phyloP scores from a whole-genome alignment of 2,113 vertebrate species.

The Pristiophorus japonicus region DNA sequence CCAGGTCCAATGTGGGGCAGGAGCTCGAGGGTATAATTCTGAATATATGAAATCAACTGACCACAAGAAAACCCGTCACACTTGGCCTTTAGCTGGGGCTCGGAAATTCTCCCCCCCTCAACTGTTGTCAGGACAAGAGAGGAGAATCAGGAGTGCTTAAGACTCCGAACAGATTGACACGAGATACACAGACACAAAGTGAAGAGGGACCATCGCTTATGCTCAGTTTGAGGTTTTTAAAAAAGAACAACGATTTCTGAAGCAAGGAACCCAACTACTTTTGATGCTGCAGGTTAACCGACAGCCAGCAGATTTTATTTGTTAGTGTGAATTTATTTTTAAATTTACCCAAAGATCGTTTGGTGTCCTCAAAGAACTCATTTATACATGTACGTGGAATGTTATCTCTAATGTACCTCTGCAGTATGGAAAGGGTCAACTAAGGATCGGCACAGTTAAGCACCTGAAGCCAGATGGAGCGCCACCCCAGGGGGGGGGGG shows the following conservation, averaged over 20 bases:
- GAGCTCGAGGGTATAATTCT: not conserved
- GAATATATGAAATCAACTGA: not conserved
- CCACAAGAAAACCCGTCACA: not conserved
- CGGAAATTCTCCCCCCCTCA: not conserved
- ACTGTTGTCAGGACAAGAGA: not conserved
- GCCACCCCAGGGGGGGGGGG: not conserved
- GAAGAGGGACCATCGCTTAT: not conserved
- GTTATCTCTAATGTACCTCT: not conserved
- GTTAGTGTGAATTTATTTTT: not conserved
- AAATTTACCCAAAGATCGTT: too few relatives aligned
- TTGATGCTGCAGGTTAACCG: not conserved
- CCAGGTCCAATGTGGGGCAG: not conserved
- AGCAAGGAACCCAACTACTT: not conserved
- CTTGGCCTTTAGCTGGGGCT: not conserved
- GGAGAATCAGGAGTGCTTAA: too few relatives aligned
- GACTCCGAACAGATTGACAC: too few relatives aligned
- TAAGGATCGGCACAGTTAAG: not conserved
- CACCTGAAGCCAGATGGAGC: not conserved
- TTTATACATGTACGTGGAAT: not conserved
- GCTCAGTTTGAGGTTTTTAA: not conserved
- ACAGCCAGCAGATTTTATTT: not conserved
- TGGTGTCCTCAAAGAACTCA: not conserved
- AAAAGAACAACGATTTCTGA: not conserved
- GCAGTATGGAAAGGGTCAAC: not conserved
- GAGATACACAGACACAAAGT: not conserved